phyloP scores from a whole-genome alignment of 2,888 invertebrate genomes.

The Zygogramma bicolorata region DNA sequence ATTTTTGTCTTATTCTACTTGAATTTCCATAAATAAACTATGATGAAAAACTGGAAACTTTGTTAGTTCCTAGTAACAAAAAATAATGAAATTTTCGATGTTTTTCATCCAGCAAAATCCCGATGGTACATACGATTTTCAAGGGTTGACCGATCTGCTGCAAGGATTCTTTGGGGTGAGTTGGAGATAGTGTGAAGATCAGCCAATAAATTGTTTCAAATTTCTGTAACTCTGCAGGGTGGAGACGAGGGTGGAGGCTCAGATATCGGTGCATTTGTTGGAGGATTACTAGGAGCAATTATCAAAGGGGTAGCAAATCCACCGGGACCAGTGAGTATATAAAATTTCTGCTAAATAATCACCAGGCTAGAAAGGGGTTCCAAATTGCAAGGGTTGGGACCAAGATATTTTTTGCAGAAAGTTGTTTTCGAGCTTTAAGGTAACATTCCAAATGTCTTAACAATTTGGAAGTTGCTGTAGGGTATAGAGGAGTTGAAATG shows the following conservation, averaged over 20 bases:
- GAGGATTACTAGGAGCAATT: conserved; percentile 64
- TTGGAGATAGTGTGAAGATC: not conserved
- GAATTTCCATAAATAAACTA: no score
- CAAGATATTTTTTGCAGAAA: no score
- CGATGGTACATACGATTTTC: conserved; percentile 65
- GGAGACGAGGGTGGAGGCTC: conserved; percentile 63
- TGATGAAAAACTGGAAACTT: no score
- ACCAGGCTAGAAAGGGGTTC: no score
- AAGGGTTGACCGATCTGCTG: conserved; percentile 62
- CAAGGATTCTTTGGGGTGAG: conserved; percentile 64
- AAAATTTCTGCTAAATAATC: not conserved
- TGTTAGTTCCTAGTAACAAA: no score
- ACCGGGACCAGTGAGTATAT: conserved; percentile 61
- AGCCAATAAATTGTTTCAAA: not conserved
- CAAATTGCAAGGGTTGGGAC: no score
- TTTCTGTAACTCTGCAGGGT: conserved; percentile 58
- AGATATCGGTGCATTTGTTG: conserved; percentile 65
- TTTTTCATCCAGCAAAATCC: conserved; percentile 61
- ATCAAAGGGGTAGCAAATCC: conserved; percentile 64
- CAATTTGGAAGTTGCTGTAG: no score
- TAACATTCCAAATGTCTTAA: no score
- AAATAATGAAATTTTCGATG: no score
- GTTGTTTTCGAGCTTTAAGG: no score
- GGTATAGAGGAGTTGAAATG: no score
- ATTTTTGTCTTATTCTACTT: no score